These are phyloP conservation scores for Oryzias dopingdopingensis DNA, from an alignment of 2,797 vertebrate species.

Conservation along the genomic window DNA sequence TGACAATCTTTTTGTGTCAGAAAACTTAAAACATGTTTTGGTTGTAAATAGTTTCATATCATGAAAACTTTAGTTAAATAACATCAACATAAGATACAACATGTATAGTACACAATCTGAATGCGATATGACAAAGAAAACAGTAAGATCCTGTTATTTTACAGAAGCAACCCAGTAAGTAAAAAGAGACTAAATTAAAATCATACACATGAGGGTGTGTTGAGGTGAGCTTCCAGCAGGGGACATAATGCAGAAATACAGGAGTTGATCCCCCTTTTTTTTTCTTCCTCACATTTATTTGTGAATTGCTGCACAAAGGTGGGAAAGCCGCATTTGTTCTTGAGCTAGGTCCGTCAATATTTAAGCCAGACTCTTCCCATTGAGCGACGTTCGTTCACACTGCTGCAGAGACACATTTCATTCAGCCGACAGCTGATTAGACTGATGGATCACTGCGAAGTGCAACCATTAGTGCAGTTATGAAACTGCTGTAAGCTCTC, in stretches of 20 bases:
- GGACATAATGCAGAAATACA: slow-evolving; percentile 42
- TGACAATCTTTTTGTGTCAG: no score
- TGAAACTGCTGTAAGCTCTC: slow-evolving; percentile 43
- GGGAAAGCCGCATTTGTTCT: slow-evolving; percentile 62
- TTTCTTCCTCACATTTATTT: slow-evolving; percentile 15
- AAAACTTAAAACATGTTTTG: no score
- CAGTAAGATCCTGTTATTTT: slow-evolving; percentile 16
- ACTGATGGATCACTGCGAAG: slow-evolving; percentile 52
- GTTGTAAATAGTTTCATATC: no score
- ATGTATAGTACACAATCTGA: neutral
- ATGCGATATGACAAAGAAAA: neutral
- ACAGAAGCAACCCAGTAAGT: slow-evolving; percentile 5
- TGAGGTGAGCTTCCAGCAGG: slow-evolving; percentile 59
- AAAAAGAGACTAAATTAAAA: slow-evolving; percentile 24
- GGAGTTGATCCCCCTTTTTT: neutral
- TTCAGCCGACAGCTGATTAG: slow-evolving; percentile 54
- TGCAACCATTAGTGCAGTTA: slow-evolving; percentile 45
- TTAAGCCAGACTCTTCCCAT: slow-evolving; percentile 49
- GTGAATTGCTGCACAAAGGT: slow-evolving; percentile 58
- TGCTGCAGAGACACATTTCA: slow-evolving; percentile 36
- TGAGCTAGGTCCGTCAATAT: slow-evolving; percentile 39
- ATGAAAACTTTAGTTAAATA: no score
- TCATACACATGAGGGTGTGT: slow-evolving; percentile 32
- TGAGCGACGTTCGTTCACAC: slow-evolving; percentile 23
- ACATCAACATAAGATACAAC: no score